Evolutionary conservation across 2,797 vertebrate species (phyloP).

Genomic region (Danio choprae): DNA sequence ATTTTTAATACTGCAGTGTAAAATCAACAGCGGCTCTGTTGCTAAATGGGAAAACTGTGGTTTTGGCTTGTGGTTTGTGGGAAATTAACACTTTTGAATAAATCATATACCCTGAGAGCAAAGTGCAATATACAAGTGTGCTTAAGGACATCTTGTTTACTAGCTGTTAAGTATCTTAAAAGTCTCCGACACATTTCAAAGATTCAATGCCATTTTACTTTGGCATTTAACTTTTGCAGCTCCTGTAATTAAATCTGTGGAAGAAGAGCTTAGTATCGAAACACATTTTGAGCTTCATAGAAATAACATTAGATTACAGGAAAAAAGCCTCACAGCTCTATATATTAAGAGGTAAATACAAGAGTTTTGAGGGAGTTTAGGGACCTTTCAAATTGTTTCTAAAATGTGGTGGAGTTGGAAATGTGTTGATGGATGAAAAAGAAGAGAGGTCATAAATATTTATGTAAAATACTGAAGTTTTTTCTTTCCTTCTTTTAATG

Average conservation of each 20-base stretch:
- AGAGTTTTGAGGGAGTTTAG: too few relatives aligned
- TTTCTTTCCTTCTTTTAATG: too few relatives aligned
- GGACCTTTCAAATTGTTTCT: too few relatives aligned
- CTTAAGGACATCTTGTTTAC: background rate
- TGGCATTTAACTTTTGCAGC: background rate
- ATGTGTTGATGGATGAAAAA: too few relatives aligned
- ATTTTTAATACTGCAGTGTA: background rate
- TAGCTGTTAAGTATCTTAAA: background rate
- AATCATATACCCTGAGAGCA: background rate
- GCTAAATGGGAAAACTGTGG: background rate
- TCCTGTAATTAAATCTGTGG: background rate
- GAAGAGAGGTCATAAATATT: too few relatives aligned
- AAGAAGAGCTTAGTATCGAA: background rate
- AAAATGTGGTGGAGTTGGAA: too few relatives aligned
- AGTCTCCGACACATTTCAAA: background rate
- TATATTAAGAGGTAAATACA: too few relatives aligned
- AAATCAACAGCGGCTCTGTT: slow-evolving; percentile 9
- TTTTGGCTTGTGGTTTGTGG: slow-evolving; percentile 3
- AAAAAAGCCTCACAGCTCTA: too few relatives aligned
- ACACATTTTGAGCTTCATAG: background rate
- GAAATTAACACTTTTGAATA: background rate
- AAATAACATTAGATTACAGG: background rate
- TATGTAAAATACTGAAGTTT: too few relatives aligned
- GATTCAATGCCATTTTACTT: background rate
- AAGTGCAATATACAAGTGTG: background rate